Percentiles rank a stretch among this genome's conserved stretches.
Conservation (phyloP, 2,113 vertebrate species). For the Prinia subflava region DNA sequence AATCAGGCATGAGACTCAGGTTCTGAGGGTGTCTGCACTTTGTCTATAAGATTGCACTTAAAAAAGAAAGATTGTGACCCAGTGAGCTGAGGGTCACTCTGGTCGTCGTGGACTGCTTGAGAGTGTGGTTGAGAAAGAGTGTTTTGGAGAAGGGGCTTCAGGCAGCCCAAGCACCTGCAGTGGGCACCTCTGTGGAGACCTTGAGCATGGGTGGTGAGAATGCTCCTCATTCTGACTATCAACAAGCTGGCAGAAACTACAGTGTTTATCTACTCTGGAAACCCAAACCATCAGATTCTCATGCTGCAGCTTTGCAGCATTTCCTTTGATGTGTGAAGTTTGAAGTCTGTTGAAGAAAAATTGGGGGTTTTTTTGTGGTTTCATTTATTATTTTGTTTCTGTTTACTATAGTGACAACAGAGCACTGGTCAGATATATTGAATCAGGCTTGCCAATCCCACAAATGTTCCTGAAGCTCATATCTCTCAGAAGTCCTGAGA, state of each 20-base stretch:
- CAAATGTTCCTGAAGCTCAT: neutral
- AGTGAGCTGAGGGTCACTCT: neutral
- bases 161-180: neutral
- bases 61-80: neutral
- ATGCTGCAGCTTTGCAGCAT: neutral
- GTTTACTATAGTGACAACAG: neutral
- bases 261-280: neutral
- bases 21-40: neutral
- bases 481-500: neutral
- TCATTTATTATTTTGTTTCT: neutral
- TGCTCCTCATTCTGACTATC: neutral
- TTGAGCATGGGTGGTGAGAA: fast-evolving
- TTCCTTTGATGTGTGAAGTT: neutral
- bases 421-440: neutral
- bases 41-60: neutral
- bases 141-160: neutral
- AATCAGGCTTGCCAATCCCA: neutral
- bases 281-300: neutral
- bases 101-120: neutral
- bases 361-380: neutral
- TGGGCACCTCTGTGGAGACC: neutral
- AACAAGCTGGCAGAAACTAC: neutral
- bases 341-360: neutral
- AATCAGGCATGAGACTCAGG: neutral
- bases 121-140: neutral